phyloP scores from a whole-genome alignment of 2,888 invertebrate genomes.

The Philaethria dido region DNA sequence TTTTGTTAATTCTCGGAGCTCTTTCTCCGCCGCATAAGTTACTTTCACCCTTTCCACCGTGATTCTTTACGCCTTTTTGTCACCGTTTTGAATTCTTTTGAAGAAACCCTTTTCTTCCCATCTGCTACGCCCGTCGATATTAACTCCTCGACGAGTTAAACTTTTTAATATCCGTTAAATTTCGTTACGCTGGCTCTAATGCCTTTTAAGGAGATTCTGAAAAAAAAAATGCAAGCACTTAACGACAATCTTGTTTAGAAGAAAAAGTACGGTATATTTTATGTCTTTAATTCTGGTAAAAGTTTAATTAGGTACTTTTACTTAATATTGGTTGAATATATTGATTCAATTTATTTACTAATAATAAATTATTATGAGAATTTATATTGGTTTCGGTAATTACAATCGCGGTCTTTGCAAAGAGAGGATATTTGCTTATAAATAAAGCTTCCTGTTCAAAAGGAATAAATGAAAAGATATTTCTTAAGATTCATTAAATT shows the following conservation, averaged over 20 bases:
- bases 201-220: conserved; percentile 65
- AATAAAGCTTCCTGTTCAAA: conserved; percentile 40
- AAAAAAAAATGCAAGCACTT: conserved; percentile 50
- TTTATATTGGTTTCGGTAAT: background rate
- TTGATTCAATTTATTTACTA: background rate
- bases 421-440: conserved; percentile 26
- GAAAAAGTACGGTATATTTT: conserved; percentile 23
- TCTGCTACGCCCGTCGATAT: conserved; percentile 84
- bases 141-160: conserved; percentile 81
- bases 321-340: background rate
- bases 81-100: conserved; percentile 83
- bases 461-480: conserved; percentile 60
- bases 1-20: conserved; percentile 81
- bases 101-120: conserved; percentile 79
- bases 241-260: conserved; percentile 49
- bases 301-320: conserved; percentile 10
- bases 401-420: conserved; percentile 4
- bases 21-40: conserved; percentile 84
- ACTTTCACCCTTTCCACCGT: conserved; percentile 74
- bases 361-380: background rate
- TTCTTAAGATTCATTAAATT: conserved; percentile 80
- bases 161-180: conserved; percentile 85
- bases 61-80: conserved; percentile 84
- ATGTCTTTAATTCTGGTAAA: background rate
- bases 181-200: conserved; percentile 76